These are phyloP conservation scores for Zele albiditarsus DNA, from an alignment of 2,888 invertebrate species.

Conservation along the genomic window DNA sequence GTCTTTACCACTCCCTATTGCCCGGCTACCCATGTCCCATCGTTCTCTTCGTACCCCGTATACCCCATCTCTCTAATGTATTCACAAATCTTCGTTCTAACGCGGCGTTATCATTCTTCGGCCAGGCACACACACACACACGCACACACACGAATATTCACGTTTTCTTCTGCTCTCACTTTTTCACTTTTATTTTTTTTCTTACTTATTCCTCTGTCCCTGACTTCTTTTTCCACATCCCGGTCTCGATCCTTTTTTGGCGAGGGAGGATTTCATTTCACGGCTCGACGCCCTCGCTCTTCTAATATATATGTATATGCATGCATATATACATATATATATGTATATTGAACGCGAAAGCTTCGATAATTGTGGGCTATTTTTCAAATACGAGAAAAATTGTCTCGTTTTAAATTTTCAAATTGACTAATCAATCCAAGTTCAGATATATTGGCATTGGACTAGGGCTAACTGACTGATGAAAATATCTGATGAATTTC, in stretches of 20 bases:
- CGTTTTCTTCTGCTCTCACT: constrained; percentile 45
- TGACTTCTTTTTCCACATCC: constrained; percentile 9
- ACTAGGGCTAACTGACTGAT: too few species aligned
- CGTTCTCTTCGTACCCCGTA: constrained; percentile 44
- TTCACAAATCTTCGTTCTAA: constrained; percentile 71
- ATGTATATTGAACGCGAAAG: constrained; percentile 61
- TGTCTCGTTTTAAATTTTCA: neutral
- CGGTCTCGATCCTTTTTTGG: constrained; percentile 41
- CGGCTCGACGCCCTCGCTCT: constrained; percentile 70
- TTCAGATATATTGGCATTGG: too few species aligned
- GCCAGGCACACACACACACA: constrained; percentile 52
- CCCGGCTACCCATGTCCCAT: constrained; percentile 32
- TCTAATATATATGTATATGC: constrained; percentile 40
- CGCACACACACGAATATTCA: constrained; percentile 35
- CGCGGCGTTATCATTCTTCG: constrained; percentile 69
- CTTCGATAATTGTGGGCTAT: constrained; percentile 61
- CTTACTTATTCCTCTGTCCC: constrained; percentile 28
- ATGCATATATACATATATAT: neutral
- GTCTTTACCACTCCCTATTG: constrained; percentile 48
- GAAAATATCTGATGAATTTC: too few species aligned
- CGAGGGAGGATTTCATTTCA: constrained; percentile 70
- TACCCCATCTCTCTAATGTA: constrained; percentile 64
- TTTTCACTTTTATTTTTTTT: constrained; percentile 43
- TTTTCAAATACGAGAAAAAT: neutral
- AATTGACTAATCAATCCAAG: neutral